phyloP scores from a whole-genome alignment of 1,140 invertebrate genomes.

The Melipona quadrifasciata region DNA sequence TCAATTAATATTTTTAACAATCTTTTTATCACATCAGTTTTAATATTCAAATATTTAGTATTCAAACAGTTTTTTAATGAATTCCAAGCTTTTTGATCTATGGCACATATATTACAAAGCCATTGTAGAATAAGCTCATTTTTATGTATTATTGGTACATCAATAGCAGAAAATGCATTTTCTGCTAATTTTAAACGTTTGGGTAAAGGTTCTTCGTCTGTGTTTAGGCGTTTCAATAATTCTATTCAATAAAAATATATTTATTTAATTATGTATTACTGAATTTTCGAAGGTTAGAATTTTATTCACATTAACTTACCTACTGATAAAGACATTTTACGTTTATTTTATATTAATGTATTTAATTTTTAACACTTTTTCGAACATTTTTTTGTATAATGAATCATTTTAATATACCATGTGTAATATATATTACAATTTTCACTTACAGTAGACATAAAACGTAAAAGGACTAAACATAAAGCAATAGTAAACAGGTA shows the following conservation, averaged over 20 bases:
- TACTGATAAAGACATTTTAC: conserved; percentile 51
- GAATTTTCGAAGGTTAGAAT: conserved; percentile 11
- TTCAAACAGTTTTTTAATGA: conserved; percentile 65
- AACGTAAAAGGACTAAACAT: too few species aligned
- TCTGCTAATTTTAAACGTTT: conserved; percentile 77
- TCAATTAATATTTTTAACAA: conserved; percentile 57
- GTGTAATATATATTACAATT: conserved; percentile 5
- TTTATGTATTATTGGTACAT: conserved; percentile 65
- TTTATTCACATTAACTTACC: conserved; percentile 50
- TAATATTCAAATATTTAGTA: conserved; percentile 52
- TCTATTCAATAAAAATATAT: conserved; percentile 49
- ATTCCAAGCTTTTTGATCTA: conserved; percentile 53
- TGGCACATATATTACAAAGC: conserved; percentile 57
- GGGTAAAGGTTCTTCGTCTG: conserved; percentile 63
- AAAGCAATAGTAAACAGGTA: too few species aligned
- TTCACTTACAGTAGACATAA: too few species aligned
- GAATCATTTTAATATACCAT: not conserved
- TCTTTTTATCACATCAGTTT: conserved; percentile 55
- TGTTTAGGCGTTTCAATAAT: conserved; percentile 56
- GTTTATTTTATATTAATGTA: not conserved
- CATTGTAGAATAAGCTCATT: conserved; percentile 69
- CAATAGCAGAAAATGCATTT: conserved; percentile 65
- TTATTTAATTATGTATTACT: not conserved
- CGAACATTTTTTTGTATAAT: not conserved
- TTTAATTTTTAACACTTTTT: conserved; percentile 7